Conservation (phyloP, 2,888 invertebrate genomes). For the Drosophila pseudotakahashii region DNA sequence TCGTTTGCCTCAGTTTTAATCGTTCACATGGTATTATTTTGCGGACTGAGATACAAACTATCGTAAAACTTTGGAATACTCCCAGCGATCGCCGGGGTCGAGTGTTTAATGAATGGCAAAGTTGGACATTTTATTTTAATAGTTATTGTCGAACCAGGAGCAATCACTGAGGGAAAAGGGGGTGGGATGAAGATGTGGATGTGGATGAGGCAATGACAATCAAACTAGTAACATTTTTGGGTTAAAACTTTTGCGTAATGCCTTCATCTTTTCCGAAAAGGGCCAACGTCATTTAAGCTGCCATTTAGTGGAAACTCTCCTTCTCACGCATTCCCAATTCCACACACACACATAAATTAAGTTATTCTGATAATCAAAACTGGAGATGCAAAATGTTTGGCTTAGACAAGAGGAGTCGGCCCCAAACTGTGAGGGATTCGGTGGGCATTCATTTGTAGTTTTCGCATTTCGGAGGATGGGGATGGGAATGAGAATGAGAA, state of each 20-base stretch:
- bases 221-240: slow-evolving; percentile 61
- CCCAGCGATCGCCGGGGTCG: slow-evolving; percentile 3
- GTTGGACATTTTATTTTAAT: slow-evolving; percentile 56
- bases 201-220: slow-evolving; percentile 48
- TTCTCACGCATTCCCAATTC: background rate
- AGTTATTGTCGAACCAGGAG: slow-evolving; percentile 23
- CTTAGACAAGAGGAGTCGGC: no score
- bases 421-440: slow-evolving; percentile 5
- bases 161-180: slow-evolving; percentile 1
- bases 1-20: background rate
- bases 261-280: slow-evolving; percentile 33
- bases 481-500: no score
- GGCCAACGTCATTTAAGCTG: slow-evolving; percentile 69
- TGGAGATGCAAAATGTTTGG: slow-evolving; percentile 69
- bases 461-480: slow-evolving; percentile 35
- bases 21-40: no score
- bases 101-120: slow-evolving; percentile 28
- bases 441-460: slow-evolving; percentile 70
- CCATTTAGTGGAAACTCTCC: slow-evolving; percentile 58
- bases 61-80: slow-evolving; percentile 4
- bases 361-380: slow-evolving; percentile 77
- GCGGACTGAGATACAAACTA: background rate
- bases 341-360: slow-evolving; percentile 65
- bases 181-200: no score
- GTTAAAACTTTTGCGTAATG: slow-evolving; percentile 47